Evolutionary conservation across 2,797 vertebrate species (phyloP).

Genomic region (Squalus acanthias): DNA sequence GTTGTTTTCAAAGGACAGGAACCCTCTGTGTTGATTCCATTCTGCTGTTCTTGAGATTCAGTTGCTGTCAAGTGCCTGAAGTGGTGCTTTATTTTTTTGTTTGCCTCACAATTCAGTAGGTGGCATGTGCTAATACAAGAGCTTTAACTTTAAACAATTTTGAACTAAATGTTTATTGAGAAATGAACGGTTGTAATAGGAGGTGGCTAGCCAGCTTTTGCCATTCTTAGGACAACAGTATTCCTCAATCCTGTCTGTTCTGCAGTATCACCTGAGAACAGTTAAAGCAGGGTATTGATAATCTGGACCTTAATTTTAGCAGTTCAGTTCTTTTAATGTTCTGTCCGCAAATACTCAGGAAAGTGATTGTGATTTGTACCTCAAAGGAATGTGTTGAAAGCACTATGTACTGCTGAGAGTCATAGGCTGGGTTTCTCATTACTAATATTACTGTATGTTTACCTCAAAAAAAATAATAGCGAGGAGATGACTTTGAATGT

Average conservation of each 20-base stretch:
- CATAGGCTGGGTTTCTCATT: conserved; percentile 82
- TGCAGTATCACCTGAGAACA: conserved; percentile 74
- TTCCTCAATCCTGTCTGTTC: conserved; percentile 89
- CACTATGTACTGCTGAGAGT: conserved; percentile 82
- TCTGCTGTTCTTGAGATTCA: conserved; percentile 97
- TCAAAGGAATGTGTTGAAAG: conserved; percentile 90
- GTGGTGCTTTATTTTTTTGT: conserved; percentile 93
- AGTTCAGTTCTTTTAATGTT: conserved; percentile 78
- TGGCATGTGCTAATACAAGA: conserved; percentile 97
- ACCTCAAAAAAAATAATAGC: conserved; percentile 80
- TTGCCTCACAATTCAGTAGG: conserved; percentile 95
- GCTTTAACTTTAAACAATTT: conserved; percentile 94
- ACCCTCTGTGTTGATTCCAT: conserved; percentile 82
- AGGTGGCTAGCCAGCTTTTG: conserved; percentile 73
- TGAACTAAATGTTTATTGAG: conserved; percentile 66
- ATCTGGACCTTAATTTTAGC: conserved; percentile 84
- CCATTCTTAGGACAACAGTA: conserved; percentile 82
- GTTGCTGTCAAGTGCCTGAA: conserved; percentile 99
- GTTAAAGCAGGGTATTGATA: conserved; percentile 78
- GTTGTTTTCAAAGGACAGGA: conserved; percentile 74
- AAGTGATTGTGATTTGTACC: conserved; percentile 95
- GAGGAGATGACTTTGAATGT: conserved; percentile 89
- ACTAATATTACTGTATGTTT: conserved; percentile 81
- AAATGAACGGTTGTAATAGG: conserved; percentile 70
- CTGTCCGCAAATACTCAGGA: conserved; percentile 96